Base-by-base conservation (phyloP, 2,888 invertebrate species). In the Chymomyza procnemis region DNA sequence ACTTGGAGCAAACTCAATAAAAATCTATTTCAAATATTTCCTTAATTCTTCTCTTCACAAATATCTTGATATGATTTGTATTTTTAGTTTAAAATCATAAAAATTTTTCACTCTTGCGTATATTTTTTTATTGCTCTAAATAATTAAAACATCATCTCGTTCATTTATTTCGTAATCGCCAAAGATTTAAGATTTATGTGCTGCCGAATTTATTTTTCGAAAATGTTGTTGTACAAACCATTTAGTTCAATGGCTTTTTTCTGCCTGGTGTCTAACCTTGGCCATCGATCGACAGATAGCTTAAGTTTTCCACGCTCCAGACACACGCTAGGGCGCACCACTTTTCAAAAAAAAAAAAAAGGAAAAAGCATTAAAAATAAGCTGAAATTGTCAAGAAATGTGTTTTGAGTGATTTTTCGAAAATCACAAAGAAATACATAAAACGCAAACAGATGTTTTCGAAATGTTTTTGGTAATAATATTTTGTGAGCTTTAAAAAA, bases 401-500 rank as follows among this genome's bases (percentile, higher is more conserved):
- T 18, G 19, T 19, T 62, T 59, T 56, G 65, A 22, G 22, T 16
- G 22, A 26, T 61, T 57, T 63, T 58, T 56, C 47, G 61, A 57
- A 54, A n/a, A n/a, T n/a, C n/a, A n/a, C n/a, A n/a, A n/a, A n/a
- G n/a, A n/a, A n/a, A 16, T 12, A 54, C 3, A 54, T 8, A 50
- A 18, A 50, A 59, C 19, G n/a, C 30, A 21, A 76, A 73, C 79
- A 85, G 75, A 85, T 80, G 83, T 77, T 81, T 65, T 47, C 47
- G 2, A 69, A 80, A 71, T 71, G 46, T 66, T 69, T 64, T 54
- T 67, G 66, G 77, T 74, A 64, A 64, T 72, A 77, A 69, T 69
- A 34, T 71, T 65, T 66, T 57, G 70, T 63, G 63, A 67, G 64
- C 67, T 66, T 69, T 59, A 64, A 76, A 72, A 73, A 67, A 41